Percentiles rank a stretch among this genome's conserved stretches.
phyloP scores from a whole-genome alignment of 2,797 vertebrate genomes.

The Gallinago solitaria region DNA sequence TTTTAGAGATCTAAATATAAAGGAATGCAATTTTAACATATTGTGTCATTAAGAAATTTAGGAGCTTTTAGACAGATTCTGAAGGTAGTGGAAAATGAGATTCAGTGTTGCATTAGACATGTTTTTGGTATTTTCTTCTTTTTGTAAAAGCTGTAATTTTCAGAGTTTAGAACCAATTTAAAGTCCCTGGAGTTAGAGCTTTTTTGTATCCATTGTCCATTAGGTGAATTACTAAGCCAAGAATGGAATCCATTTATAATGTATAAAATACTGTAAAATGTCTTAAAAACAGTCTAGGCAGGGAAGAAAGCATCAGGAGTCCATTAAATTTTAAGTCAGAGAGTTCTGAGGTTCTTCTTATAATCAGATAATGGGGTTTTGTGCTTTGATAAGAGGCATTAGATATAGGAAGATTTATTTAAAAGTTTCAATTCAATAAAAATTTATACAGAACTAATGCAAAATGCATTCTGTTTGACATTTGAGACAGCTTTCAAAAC shows the following conservation, averaged over 20 bases:
- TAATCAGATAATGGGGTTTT: conserved; percentile 76
- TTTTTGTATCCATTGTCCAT: conserved; percentile 84
- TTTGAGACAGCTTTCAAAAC: conserved; percentile 70
- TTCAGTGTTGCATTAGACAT: conserved; percentile 81
- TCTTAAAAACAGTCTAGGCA: conserved; percentile 76
- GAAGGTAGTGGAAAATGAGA: conserved; percentile 81
- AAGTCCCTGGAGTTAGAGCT: conserved; percentile 80
- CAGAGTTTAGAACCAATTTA: conserved; percentile 84
- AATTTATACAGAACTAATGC: conserved; percentile 68
- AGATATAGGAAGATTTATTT: conserved; percentile 77
- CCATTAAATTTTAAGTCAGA: conserved; percentile 80
- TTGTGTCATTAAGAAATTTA: conserved; percentile 82
- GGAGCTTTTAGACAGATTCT: conserved; percentile 80
- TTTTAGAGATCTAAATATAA: conserved; percentile 78
- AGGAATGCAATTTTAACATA: conserved; percentile 78
- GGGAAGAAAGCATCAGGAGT: conserved; percentile 72
- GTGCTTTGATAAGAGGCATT: conserved; percentile 77
- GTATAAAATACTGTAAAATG: conserved; percentile 81
- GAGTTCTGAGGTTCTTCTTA: conserved; percentile 75
- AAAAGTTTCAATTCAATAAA: conserved; percentile 79
- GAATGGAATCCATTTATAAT: conserved; percentile 83
- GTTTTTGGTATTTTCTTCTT: conserved; percentile 85
- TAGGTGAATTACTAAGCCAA: conserved; percentile 83
- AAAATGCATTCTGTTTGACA: conserved; percentile 74
- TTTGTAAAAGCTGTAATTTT: conserved; percentile 86